Percentiles rank a stretch among this genome's conserved stretches.
These are phyloP conservation scores for Triops longicaudatus DNA, from an alignment of 1,140 invertebrate genomes.

Conservation along the genomic window DNA sequence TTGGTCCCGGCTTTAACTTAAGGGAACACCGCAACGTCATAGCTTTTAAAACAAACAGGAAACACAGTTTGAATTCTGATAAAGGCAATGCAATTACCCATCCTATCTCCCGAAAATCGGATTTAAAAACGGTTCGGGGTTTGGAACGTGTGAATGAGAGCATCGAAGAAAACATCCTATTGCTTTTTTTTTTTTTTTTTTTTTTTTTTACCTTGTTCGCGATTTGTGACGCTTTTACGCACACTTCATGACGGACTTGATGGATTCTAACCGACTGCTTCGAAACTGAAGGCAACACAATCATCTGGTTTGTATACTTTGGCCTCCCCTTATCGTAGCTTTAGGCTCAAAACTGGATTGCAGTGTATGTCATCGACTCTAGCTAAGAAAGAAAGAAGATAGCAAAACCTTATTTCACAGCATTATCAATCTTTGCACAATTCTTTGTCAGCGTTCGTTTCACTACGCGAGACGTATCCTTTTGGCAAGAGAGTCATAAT, in stretches of 20 bases:
- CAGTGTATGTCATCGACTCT: not conserved
- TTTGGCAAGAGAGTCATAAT: too few species aligned
- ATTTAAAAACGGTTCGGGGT: not conserved
- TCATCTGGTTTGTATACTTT: not conserved
- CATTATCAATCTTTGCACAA: too few species aligned
- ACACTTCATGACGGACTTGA: not conserved
- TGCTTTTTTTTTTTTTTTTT: not conserved
- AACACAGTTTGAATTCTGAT: conserved; percentile 3
- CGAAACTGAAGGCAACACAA: not conserved
- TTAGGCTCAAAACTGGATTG: conserved; percentile 1
- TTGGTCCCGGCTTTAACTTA: not conserved
- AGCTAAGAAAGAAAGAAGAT: not conserved
- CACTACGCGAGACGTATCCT: not conserved
- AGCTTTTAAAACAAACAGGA: conserved; percentile 12
- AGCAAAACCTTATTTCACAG: not conserved
- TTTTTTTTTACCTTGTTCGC: not conserved
- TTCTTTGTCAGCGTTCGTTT: not conserved
- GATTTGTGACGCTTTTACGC: not conserved
- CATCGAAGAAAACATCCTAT: not conserved
- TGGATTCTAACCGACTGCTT: not conserved
- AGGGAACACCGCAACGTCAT: not conserved
- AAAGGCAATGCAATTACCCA: conserved; percentile 1
- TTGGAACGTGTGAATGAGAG: conserved; percentile 7
- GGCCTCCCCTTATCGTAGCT: not conserved
- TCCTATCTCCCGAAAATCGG: not conserved